Evolutionary conservation across 1,140 invertebrate species (phyloP).

Genomic region (Solenopsis invicta): DNA sequence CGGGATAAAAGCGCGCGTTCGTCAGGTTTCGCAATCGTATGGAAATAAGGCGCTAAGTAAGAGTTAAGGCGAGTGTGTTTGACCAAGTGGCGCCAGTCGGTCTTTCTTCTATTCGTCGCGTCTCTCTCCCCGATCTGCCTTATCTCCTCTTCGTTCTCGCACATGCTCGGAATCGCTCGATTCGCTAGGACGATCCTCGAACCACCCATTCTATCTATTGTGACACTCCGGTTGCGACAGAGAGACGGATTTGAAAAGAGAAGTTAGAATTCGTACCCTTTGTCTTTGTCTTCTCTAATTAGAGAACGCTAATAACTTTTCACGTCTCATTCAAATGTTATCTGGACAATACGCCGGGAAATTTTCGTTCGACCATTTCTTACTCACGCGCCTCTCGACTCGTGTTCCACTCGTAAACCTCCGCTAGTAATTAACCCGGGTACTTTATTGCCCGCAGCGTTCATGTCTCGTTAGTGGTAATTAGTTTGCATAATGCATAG

Average conservation of each 20-base stretch:
- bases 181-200: conserved; percentile 9
- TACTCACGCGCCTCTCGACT: neutral
- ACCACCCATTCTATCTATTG: neutral
- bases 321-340: conserved; percentile 27
- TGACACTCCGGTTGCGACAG: neutral
- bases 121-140: conserved; percentile 2
- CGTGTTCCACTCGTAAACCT: conserved; percentile 40
- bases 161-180: conserved; percentile 20
- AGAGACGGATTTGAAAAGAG: neutral
- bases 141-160: neutral
- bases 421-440: conserved; percentile 41
- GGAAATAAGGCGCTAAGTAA: conserved; percentile 82
- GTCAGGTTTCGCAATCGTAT: conserved; percentile 79
- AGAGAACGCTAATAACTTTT: conserved; percentile 31
- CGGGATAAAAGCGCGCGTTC: conserved; percentile 67
- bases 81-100: conserved; percentile 76
- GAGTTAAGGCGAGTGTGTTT: conserved; percentile 78
- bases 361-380: conserved; percentile 31
- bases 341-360: neutral
- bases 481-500: conserved; percentile 36
- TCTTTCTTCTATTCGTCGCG: conserved; percentile 57
- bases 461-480: conserved; percentile 57
- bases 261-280: neutral
- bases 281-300: neutral
- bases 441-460: conserved; percentile 44